A percentile compares a stretch with the other conserved stretches of the same genome.
These are phyloP conservation scores for Chelidonichthys spinosus DNA, from an alignment of 2,797 vertebrate genomes.

Conservation along the genomic window DNA sequence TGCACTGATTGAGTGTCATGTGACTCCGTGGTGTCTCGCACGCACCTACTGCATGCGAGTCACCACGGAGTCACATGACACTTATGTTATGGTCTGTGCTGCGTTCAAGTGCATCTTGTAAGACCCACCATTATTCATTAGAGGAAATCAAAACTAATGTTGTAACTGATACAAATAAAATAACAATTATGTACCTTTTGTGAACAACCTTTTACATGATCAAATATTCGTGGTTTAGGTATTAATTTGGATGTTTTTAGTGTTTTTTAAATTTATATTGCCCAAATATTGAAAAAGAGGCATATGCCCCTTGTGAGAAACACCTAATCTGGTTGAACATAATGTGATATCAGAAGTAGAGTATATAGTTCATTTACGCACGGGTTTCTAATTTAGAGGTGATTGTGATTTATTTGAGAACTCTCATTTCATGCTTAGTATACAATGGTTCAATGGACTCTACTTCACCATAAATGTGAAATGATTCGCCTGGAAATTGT, in stretches of 20 bases:
- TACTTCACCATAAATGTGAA: too few species aligned
- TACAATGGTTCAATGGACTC: too few species aligned
- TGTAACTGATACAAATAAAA: neutral
- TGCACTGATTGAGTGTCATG: neutral
- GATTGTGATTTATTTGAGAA: neutral
- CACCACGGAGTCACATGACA: constrained; percentile 44
- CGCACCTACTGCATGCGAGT: neutral
- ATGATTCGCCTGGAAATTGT: too few species aligned
- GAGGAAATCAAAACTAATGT: neutral
- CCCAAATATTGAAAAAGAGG: neutral
- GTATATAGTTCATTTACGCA: neutral
- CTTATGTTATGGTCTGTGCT: constrained; percentile 15
- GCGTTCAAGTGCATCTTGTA: constrained; percentile 33
- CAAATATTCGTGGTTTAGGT: neutral
- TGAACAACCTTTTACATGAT: neutral
- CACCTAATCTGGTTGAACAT: neutral
- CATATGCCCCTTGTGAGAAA: neutral
- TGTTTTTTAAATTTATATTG: neutral
- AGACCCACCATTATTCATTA: rapidly evolving
- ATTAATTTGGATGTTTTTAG: neutral
- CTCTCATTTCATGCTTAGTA: too few species aligned
- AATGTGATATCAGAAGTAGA: neutral
- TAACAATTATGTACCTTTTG: neutral
- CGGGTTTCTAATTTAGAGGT: neutral
- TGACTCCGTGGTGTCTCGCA: too few species aligned